Base-by-base conservation (phyloP, 2,113 vertebrate genomes). In the Nanger granti region DNA sequence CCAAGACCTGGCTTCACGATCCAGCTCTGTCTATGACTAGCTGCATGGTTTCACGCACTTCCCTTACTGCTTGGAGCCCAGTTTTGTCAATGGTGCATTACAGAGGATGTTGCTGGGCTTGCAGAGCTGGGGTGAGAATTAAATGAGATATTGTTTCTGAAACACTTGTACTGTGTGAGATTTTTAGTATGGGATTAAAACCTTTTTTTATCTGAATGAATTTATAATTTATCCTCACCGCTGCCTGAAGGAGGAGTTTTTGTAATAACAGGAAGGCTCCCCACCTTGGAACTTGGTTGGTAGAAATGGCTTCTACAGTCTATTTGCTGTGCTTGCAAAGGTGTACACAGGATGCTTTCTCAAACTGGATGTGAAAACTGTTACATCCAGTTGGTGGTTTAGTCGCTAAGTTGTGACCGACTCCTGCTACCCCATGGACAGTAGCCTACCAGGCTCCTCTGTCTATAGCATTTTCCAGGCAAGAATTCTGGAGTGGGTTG, bases 201-300 rank as follows among this genome's bases (percentile, higher is more conserved):
- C 3, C 22, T 41, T 6, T n/a, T 64, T 20, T 20, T 18, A 20
- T 49, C 29, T 73, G 47, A 82, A 28, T 26, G 54, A 76, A 26
- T n/a, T 5, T 11, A 11, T 47, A 60, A 29, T 62, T 59, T 28
- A n/a, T 7, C 3, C 52, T 76, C 24, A 17, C 11, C 0, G 31
- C 28, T 76, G 7, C 22, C 49, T 57, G 11, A 15, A 52, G 8
- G 24, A 9, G 49, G 28, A 44, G 1, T 26, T 1, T 59, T 73
- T 24, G 12, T 22, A 24, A 4, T 12, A 57, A 10, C 13, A 7
- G 13, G 4, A 4, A 6, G 28, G 1, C 18, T 59, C 1, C 20
- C 34, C 18, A 17, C 83, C 62, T 31, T 2, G 9, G 44, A n/a
- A 29, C 22, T 6, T 87, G 73, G 57, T 6, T 64, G 73, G 57